Percentiles rank a stretch among this genome's conserved stretches.
phyloP scores from a whole-genome alignment of 1,140 invertebrate species.

The Meteorus sp. region DNA sequence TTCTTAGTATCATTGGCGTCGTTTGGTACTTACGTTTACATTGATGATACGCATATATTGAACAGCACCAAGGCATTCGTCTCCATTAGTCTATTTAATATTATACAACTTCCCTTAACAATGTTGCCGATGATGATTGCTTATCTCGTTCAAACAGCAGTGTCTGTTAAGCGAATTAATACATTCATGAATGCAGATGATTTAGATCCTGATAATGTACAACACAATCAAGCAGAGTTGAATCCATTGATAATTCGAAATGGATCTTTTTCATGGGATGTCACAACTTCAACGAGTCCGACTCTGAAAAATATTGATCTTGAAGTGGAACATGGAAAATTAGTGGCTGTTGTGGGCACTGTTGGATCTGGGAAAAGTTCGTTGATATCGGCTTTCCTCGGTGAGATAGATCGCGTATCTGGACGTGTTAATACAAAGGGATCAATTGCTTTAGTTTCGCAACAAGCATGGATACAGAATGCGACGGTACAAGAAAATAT shows the following conservation, averaged over 20 bases:
- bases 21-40: constrained; percentile 87
- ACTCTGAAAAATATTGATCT: constrained; percentile 76
- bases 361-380: constrained; percentile 92
- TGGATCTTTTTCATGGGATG: constrained; percentile 78
- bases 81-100: constrained; percentile 96
- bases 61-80: constrained; percentile 94
- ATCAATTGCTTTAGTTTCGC: constrained; percentile 83
- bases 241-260: constrained; percentile 75
- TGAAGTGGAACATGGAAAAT: constrained; percentile 65
- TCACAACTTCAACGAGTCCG: constrained; percentile 60
- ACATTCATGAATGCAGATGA: constrained; percentile 90
- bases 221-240: constrained; percentile 74
- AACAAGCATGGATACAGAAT: constrained; percentile 95
- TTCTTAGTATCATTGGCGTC: constrained; percentile 92
- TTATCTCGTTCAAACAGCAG: constrained; percentile 79
- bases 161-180: constrained; percentile 82
- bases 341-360: constrained; percentile 82
- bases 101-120: constrained; percentile 90
- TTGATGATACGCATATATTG: constrained; percentile 78
- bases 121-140: constrained; percentile 88
- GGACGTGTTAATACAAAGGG: constrained; percentile 82
- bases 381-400: constrained; percentile 80
- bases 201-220: constrained; percentile 74
- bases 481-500: constrained; percentile 87
- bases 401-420: constrained; percentile 84